Percentiles rank a stretch among this genome's conserved stretches.
Evolutionary conservation across 2,113 vertebrate species (phyloP).

Genomic region (Seriola rivoliana): DNA sequence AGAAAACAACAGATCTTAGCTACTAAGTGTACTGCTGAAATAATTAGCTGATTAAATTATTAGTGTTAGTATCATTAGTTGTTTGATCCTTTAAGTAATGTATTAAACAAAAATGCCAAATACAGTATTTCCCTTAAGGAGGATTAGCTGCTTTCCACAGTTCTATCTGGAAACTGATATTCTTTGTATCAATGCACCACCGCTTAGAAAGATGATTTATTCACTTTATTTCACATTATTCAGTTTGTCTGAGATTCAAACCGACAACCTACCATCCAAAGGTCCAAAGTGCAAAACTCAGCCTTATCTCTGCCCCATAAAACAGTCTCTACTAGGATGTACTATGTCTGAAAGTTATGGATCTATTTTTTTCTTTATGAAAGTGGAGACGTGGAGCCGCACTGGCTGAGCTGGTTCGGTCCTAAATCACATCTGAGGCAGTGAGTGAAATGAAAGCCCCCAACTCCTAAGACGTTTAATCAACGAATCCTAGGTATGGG

Average conservation of each 20-base stretch:
- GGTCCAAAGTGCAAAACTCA: background rate
- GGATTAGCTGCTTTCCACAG: too few species aligned
- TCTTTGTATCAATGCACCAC: too few species aligned
- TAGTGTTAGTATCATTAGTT: too few species aligned
- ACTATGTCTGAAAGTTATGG: conserved; percentile 24
- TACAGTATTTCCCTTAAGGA: too few species aligned
- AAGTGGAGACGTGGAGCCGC: conserved; percentile 9
- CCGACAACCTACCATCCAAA: background rate
- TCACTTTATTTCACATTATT: background rate
- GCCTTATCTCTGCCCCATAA: background rate
- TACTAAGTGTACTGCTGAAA: too few species aligned
- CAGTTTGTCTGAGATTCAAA: background rate
- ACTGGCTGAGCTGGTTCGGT: background rate
- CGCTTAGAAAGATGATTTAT: background rate
- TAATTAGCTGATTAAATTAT: too few species aligned
- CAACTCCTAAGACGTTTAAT: conserved; percentile 51
- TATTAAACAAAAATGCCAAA: too few species aligned
- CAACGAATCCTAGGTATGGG: conserved; percentile 22
- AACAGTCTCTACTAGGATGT: background rate
- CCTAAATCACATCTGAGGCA: conserved; percentile 49
- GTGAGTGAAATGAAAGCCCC: conserved; percentile 38
- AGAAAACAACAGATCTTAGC: too few species aligned
- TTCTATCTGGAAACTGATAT: too few species aligned
- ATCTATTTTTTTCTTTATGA: conserved; percentile 46
- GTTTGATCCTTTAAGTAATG: too few species aligned